Evolutionary conservation across 1,140 invertebrate genomes (phyloP), one percentile per base, ranked within the genome.

Genomic region (Zaprionus camerounensis): DNA sequence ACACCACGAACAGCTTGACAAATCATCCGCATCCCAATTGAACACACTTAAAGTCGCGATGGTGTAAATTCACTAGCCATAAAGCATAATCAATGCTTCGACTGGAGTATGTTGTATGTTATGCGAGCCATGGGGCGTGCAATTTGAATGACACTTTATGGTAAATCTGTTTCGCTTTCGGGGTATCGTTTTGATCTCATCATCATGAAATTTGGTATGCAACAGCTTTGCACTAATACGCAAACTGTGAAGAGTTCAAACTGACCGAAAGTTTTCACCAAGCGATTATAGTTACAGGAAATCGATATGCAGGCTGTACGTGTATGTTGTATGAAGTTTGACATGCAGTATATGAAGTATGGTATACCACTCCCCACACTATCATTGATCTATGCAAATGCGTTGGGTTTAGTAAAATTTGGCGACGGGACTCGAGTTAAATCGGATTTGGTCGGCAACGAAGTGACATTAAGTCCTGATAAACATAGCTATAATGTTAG

Each of bases 101-200:
- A 7, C 41, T 46, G 41, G 41, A n/a, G n/a, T 3, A n/a, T 17
- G 41, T 17, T 46, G 41, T 7, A n/a, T 17, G 41, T 17, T 46
- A 46, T 46, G 9, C 17, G 17, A 11, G 41, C 41, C n/a, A 17
- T 11, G n/a, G n/a, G n/a, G n/a, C 41, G 41, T 46, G 41, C 41
- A 46, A 46, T 46, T 46, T 17, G 41, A 17, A 46, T 46, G 41
- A 46, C 41, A 46, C n/a, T n/a, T 41, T 41, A n/a, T 41, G 38
- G 38, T 7, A n/a, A 15, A 41, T 41, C 38, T 41, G 41, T 46
- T 46, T 17, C 17, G 6, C 7, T 46, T n/a, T 5, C 41, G 41
- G 41, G 3, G 3, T 9, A 46, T 46, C 41, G 41, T 46, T 46
- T 46, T 46, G 41, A 46, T 46, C 41, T 46, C 41, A 2, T 6